Evolutionary conservation across 2,797 vertebrate species (phyloP).

Genomic region (Acanthis flammea): DNA sequence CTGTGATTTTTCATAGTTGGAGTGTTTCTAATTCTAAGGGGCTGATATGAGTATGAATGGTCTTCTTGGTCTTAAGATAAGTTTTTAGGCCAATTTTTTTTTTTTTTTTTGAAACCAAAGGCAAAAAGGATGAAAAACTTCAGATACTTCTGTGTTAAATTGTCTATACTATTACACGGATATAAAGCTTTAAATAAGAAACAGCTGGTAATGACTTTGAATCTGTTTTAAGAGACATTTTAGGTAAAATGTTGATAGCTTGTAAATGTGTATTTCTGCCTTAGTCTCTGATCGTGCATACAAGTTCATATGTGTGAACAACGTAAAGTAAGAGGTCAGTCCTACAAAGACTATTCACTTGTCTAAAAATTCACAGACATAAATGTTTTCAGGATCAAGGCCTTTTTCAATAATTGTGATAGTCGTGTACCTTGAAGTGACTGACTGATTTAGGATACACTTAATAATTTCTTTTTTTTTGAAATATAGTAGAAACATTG

Average conservation of each 20-base stretch:
- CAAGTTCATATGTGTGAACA: constrained; percentile 66
- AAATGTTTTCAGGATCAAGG: constrained; percentile 68
- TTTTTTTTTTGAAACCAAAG: not conserved
- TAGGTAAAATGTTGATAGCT: constrained; percentile 66
- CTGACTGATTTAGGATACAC: constrained; percentile 50
- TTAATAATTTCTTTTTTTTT: constrained; percentile 44
- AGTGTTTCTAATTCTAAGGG: not conserved
- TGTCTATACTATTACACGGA: not conserved
- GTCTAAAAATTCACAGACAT: constrained; percentile 66
- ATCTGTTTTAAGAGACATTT: constrained; percentile 59
- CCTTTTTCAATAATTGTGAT: constrained; percentile 57
- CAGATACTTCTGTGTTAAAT: not conserved
- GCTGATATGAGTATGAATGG: not conserved
- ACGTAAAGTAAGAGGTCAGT: constrained; percentile 54
- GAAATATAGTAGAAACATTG: constrained; percentile 13
- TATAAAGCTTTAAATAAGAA: constrained; percentile 49
- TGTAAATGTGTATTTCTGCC: constrained; percentile 60
- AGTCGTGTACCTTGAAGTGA: constrained; percentile 51
- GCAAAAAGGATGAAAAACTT: not conserved
- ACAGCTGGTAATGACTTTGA: constrained; percentile 54
- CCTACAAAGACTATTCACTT: constrained; percentile 62
- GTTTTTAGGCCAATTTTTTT: not conserved
- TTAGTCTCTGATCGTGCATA: constrained; percentile 57
- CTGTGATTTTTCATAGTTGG: not conserved
- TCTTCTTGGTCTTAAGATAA: not conserved